A percentile compares a stretch with the other conserved stretches of the same genome.
phyloP scores from a whole-genome alignment of 2,797 vertebrate species.

The Iguana delicatissima region DNA sequence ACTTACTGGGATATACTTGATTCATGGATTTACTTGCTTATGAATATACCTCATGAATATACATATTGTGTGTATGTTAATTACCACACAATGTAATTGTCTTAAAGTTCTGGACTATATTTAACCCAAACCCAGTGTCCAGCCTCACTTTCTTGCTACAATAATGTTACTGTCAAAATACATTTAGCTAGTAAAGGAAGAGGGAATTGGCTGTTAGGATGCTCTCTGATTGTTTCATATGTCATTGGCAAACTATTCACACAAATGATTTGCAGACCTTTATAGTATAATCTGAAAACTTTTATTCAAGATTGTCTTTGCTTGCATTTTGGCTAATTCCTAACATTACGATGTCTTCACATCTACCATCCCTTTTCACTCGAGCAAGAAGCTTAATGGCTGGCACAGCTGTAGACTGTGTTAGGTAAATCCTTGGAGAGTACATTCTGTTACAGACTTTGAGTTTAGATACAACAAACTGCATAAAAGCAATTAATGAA shows the following conservation, averaged over 20 bases:
- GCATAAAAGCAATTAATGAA: neutral
- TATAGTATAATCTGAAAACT: neutral
- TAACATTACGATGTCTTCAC: neutral
- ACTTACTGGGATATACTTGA: too few relatives aligned
- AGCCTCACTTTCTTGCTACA: too few relatives aligned
- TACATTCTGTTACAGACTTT: neutral
- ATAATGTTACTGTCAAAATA: conserved; percentile 18
- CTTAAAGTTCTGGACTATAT: too few relatives aligned
- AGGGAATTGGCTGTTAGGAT: neutral
- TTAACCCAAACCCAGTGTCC: too few relatives aligned
- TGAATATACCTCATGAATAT: too few relatives aligned
- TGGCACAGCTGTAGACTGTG: neutral
- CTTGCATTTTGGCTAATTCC: neutral
- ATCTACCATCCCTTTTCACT: neutral
- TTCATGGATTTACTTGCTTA: too few relatives aligned
- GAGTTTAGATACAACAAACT: conserved; percentile 10
- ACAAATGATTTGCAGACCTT: conserved; percentile 10
- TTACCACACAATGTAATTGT: too few relatives aligned
- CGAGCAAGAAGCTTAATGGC: neutral
- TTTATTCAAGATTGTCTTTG: conserved; percentile 3
- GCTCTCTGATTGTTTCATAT: neutral
- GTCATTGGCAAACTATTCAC: neutral
- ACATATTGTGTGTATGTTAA: too few relatives aligned
- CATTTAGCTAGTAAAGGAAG: neutral
- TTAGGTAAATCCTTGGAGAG: neutral